phyloP scores from a whole-genome alignment of 2,113 vertebrate genomes.

The Laticauda laticaudata region DNA sequence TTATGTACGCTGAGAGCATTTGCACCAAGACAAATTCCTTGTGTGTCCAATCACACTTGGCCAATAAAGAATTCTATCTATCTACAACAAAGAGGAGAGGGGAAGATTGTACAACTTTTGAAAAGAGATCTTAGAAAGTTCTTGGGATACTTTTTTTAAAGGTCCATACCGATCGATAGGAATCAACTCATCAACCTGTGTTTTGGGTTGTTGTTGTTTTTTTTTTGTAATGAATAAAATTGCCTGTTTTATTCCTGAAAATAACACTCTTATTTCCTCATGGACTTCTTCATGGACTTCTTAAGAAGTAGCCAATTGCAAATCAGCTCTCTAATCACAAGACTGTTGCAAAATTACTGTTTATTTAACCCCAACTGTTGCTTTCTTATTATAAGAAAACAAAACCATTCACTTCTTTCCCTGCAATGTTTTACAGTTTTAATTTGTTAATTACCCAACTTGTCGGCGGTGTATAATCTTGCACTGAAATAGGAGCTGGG shows the following conservation, averaged over 20 bases:
- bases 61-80: too few relatives aligned
- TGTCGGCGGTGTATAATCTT: not conserved
- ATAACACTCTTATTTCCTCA: not conserved
- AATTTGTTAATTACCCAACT: constrained; percentile 4
- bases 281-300: not conserved
- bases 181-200: constrained; percentile 26
- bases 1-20: too few relatives aligned
- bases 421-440: not conserved
- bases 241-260: constrained; percentile 15
- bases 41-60: too few relatives aligned
- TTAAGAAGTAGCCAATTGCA: constrained; percentile 14
- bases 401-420: not conserved
- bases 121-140: constrained; percentile 32
- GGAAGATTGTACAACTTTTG: constrained; percentile 35
- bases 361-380: constrained; percentile 39
- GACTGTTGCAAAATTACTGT: constrained; percentile 48
- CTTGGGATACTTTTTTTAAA: constrained; percentile 33
- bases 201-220: not conserved
- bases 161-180: constrained; percentile 3
- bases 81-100: not conserved
- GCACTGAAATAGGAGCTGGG: not conserved
- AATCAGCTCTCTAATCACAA: constrained; percentile 38
- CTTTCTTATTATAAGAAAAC: constrained; percentile 25
- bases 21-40: too few relatives aligned
- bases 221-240: not conserved